Base-by-base conservation (phyloP, 2,797 vertebrate genomes). In the Coreius guichenoti region DNA sequence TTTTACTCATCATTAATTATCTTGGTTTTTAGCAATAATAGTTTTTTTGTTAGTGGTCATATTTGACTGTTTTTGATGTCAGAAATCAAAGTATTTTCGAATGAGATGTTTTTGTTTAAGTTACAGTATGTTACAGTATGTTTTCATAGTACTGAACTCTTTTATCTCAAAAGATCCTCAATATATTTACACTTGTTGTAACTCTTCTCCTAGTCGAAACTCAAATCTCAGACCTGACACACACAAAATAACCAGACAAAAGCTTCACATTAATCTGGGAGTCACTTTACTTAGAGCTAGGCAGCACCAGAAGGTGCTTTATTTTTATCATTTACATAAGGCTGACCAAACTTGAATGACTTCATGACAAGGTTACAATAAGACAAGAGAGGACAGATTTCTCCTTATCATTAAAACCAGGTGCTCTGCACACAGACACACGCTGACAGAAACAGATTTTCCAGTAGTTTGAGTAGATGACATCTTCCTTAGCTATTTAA, bases 401-500 rank as follows among this genome's bases (percentile, higher is more conserved):
- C 13, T 68, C n/a, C 14, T 61, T 17, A 12, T 56, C 61, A 45
- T 81, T 31, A 72, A 51, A 69, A 9, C 51, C 77, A 80, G 36
- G 43, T 16, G 54, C 14, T 31, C 29, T 56, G 54, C 31, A 67
- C 29, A 74, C 21, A 63, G 54, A 65, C n/a, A 8, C 17, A 12
- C 12, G 14, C 17, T 36, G 43, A 65, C 73, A 69, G 72, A 72
- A 33, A 69, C 77, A 77, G 16, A 56, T 75, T 69, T 65, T 45
- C 21, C 31, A 39, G 61, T 49, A 26, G 70, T 61, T 36, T 85
- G 69, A 39, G 29, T 16, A 65, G 31, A 33, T 58, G 75, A 80
- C 74, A 67, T 21, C 56, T 81, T 70, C 13, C 75, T 85, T 67
- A 73, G 67, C 80, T 87, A 84, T 85, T 80, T 85, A 72, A 83